Conservation (phyloP, 2,888 invertebrate genomes). For the Automeris io region DNA sequence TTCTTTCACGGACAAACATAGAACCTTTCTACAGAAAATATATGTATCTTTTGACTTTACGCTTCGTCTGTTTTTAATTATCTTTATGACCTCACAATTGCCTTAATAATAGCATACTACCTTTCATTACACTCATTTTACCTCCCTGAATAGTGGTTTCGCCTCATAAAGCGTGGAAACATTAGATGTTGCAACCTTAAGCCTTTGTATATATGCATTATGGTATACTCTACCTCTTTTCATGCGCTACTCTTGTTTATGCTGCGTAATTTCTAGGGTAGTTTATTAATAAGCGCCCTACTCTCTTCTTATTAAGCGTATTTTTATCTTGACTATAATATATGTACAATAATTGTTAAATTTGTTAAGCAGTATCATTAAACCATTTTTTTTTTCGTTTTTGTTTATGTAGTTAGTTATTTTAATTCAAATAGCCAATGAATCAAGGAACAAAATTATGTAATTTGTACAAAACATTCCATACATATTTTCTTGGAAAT, state of each 20-base stretch:
- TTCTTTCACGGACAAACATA: constrained; percentile 23
- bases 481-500: too few species aligned
- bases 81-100: constrained; percentile 68
- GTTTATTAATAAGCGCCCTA: constrained; percentile 50
- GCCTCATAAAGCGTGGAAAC: constrained; percentile 57
- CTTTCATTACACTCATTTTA: constrained; percentile 69
- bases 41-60: too few species aligned
- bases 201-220: constrained; percentile 57
- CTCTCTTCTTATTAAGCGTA: constrained; percentile 29
- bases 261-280: constrained; percentile 38
- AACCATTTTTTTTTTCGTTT: too few species aligned
- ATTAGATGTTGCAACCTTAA: constrained; percentile 54
- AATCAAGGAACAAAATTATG: too few species aligned
- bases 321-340: too few species aligned
- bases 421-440: too few species aligned
- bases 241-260: constrained; percentile 49
- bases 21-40: constrained; percentile 23
- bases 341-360: too few species aligned
- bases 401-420: too few species aligned
- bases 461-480: too few species aligned
- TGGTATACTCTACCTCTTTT: constrained; percentile 45
- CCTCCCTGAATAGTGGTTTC: constrained; percentile 57
- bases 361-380: too few species aligned
- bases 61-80: constrained; percentile 68
- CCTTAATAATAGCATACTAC: constrained; percentile 68